Evolutionary conservation across 2,797 vertebrate genomes (phyloP).

Genomic region (Echiichthys vipera): DNA sequence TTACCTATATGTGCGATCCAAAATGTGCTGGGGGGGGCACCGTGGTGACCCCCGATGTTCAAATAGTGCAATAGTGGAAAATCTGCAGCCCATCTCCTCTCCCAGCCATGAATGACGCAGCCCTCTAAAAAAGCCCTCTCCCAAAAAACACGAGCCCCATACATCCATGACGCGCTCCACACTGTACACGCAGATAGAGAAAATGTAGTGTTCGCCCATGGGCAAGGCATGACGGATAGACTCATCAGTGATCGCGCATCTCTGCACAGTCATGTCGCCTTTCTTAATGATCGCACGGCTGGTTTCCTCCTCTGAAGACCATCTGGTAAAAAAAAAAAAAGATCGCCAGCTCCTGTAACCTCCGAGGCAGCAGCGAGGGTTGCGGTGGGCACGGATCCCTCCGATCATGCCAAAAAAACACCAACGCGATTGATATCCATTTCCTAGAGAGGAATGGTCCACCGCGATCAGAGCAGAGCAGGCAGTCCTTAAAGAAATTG

Average conservation of each 20-base stretch:
- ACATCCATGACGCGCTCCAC: slow-evolving; percentile 54
- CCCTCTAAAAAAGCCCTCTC: slow-evolving; percentile 58
- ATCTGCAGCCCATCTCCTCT: slow-evolving; percentile 68
- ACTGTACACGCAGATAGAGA: slow-evolving; percentile 40
- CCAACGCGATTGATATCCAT: slow-evolving; percentile 18
- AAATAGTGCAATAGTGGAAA: slow-evolving; percentile 50
- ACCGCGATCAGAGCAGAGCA: slow-evolving; percentile 52
- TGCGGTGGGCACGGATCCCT: slow-evolving; percentile 29
- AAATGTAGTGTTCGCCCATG: slow-evolving; percentile 53
- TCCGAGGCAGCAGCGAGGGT: slow-evolving; percentile 19
- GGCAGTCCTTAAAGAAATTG: slow-evolving; percentile 77
- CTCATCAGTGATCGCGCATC: slow-evolving; percentile 49
- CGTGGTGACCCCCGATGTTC: slow-evolving; percentile 47
- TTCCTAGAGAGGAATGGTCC: slow-evolving; percentile 18
- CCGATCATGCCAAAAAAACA: slow-evolving; percentile 41
- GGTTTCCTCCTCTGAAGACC: slow-evolving; percentile 38
- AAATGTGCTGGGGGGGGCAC: slow-evolving; percentile 64
- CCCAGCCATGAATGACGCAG: slow-evolving; percentile 72
- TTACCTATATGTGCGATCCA: slow-evolving; percentile 70
- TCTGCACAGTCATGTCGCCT: slow-evolving; percentile 58
- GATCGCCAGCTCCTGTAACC: slow-evolving; percentile 44
- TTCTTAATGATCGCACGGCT: slow-evolving; percentile 49
- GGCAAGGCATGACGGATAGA: slow-evolving; percentile 47
- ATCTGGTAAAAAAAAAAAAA: slow-evolving; percentile 48
- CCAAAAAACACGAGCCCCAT: slow-evolving; percentile 43